phyloP scores from a whole-genome alignment of 1,140 invertebrate genomes.

The Carcinoscorpius rotundicauda region DNA sequence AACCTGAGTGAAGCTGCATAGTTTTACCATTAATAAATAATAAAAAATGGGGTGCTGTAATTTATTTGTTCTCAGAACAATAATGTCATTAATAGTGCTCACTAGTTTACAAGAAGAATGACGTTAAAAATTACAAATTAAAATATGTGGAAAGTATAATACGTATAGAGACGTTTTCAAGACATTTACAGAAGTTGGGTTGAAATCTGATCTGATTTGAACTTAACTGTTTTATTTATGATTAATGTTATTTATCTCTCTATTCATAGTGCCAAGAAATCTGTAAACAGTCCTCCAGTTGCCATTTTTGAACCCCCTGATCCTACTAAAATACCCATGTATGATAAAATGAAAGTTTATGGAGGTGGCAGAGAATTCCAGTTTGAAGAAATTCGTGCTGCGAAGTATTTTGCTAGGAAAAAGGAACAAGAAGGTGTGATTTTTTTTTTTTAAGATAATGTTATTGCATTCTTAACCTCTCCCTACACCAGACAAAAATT shows the following conservation, averaged over 20 bases:
- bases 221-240: neutral
- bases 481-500: too few relatives aligned
- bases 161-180: neutral
- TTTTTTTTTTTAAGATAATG: too few relatives aligned
- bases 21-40: too few relatives aligned
- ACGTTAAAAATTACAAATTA: too few relatives aligned
- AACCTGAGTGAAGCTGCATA: too few relatives aligned
- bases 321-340: conserved; percentile 33
- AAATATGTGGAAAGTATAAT: neutral
- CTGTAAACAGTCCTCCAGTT: conserved; percentile 20
- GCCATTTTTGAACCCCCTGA: conserved; percentile 33
- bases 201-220: neutral
- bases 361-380: conserved; percentile 39
- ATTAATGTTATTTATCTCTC: too few relatives aligned
- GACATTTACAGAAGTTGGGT: neutral
- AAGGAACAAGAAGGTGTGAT: neutral
- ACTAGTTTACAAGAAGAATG: too few relatives aligned
- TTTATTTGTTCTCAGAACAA: too few relatives aligned
- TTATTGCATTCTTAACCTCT: too few relatives aligned
- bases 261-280: too few relatives aligned
- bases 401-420: conserved; percentile 25
- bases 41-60: too few relatives aligned
- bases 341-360: conserved; percentile 39
- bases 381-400: conserved; percentile 42
- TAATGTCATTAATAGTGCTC: too few relatives aligned